phyloP scores from a whole-genome alignment of 1,140 invertebrate species.

The Atta colombica region DNA sequence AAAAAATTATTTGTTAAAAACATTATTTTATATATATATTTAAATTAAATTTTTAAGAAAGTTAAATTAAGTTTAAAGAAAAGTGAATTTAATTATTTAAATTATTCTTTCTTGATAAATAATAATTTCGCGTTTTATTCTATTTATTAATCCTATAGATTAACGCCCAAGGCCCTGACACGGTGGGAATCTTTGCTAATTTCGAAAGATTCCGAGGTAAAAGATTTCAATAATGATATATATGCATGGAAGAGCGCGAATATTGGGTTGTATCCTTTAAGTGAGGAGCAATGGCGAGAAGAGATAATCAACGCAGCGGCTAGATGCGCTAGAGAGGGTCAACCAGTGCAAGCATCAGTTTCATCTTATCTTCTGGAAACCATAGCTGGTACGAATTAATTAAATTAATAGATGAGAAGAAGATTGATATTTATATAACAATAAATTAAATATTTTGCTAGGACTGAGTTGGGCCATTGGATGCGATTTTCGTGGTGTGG shows the following conservation, averaged over 20 bases:
- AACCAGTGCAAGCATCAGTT: constrained; percentile 79
- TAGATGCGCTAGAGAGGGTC: constrained; percentile 82
- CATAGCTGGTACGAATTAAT: constrained; percentile 71
- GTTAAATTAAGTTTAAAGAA: neutral
- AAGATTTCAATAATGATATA: constrained; percentile 70
- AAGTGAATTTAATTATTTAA: neutral
- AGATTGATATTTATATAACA: neutral
- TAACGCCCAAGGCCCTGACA: constrained; percentile 75
- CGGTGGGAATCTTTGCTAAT: constrained; percentile 79
- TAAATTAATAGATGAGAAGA: constrained; percentile 10
- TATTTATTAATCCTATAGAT: constrained; percentile 61
- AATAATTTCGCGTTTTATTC: neutral
- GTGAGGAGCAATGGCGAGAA: constrained; percentile 80
- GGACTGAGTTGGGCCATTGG: constrained; percentile 83
- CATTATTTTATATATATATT: neutral
- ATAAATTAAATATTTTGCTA: constrained; percentile 40
- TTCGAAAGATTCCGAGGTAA: constrained; percentile 67
- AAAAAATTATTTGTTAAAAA: neutral
- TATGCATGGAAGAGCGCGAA: constrained; percentile 81
- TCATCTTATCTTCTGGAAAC: constrained; percentile 80
- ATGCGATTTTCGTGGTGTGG: constrained; percentile 83
- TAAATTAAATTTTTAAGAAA: neutral
- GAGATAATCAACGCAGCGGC: constrained; percentile 80
- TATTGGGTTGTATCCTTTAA: constrained; percentile 70
- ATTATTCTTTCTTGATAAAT: neutral